Percentiles rank a stretch among this genome's conserved stretches.
These are phyloP conservation scores for Seira musarum DNA, from an alignment of 2,888 invertebrate genomes.

Conservation along the genomic window DNA sequence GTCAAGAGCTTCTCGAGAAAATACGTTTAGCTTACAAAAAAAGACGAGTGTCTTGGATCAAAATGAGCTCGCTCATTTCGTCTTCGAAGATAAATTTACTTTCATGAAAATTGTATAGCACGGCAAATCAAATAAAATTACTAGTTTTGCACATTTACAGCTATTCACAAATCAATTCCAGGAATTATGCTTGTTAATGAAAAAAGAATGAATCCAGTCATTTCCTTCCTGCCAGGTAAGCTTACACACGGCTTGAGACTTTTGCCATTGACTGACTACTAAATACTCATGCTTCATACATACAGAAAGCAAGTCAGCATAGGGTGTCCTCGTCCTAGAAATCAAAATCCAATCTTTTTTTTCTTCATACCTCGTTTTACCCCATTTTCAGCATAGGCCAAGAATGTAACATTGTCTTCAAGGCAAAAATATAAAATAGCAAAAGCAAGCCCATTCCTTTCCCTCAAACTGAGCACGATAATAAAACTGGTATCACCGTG, in stretches of 20 bases:
- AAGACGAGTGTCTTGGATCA: not conserved
- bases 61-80: slow-evolving; percentile 7
- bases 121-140: slow-evolving; percentile 7
- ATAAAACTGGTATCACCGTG: not conserved
- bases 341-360: not conserved
- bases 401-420: slow-evolving; percentile 15
- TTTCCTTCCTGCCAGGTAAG: not conserved
- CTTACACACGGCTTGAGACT: not conserved
- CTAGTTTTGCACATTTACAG: not conserved
- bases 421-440: not conserved
- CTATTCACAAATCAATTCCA: not conserved
- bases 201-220: slow-evolving; percentile 14
- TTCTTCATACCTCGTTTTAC: slow-evolving; percentile 9
- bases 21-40: not conserved
- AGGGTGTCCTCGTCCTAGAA: slow-evolving; percentile 13
- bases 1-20: slow-evolving; percentile 11
- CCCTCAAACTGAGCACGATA: not conserved
- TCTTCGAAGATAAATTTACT: not conserved
- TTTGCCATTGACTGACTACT: not conserved
- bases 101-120: not conserved
- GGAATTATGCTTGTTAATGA: slow-evolving; percentile 13
- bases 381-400: not conserved
- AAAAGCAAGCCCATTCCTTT: not conserved
- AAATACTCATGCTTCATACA: not conserved
- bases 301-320: not conserved